Evolutionary conservation across 2,113 vertebrate genomes (phyloP), one percentile per base, ranked within the genome.

Genomic region (Ceyx margarethae): DNA sequence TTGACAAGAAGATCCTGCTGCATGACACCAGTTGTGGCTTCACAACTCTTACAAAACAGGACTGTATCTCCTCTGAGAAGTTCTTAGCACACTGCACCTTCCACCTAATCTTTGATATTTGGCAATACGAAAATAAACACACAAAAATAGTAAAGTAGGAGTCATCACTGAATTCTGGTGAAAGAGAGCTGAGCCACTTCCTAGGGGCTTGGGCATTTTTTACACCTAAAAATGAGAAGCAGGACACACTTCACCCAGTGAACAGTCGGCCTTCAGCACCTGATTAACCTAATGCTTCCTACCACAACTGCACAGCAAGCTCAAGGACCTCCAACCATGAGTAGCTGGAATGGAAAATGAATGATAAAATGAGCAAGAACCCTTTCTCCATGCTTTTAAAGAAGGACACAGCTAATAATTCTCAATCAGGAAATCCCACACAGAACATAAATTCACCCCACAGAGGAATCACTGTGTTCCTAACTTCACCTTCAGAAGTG

Each of bases 251-350:
- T n/a, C 21, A 53, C 9, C 1, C 14, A 9, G 68, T 16, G 42
- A 73, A 19, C 40, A 43, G 33, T 7, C n/a, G 54, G 11, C 48
- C 26, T 75, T 68, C 67, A 53, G 54, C 53, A 33, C 22, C 8
- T 15, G 12, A 65, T 21, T 18, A 71, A 14, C 1, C 1, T 28
- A 10, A n/a, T 0, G 0, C 17, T 58, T 85, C 45, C 53, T 35
- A 62, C 9, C 14, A 61, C 28, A 81, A 35, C 9, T 46, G 61
- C 3, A 5, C 13, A 43, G 19, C 0, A 0, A 26, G 18, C 21
- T 68, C 0, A 0, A 67, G 56, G 31, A 33, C 61, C 31, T 78
- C 31, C 28, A 31, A 6, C 23, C 54, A 15, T 7, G 22, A 45
- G 7, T 13, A 73, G 3, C 0, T 20, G 35, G 37, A 78, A 48